Conservation (phyloP, 1,140 invertebrate genomes). For the Thaumatotibia leucotreta region DNA sequence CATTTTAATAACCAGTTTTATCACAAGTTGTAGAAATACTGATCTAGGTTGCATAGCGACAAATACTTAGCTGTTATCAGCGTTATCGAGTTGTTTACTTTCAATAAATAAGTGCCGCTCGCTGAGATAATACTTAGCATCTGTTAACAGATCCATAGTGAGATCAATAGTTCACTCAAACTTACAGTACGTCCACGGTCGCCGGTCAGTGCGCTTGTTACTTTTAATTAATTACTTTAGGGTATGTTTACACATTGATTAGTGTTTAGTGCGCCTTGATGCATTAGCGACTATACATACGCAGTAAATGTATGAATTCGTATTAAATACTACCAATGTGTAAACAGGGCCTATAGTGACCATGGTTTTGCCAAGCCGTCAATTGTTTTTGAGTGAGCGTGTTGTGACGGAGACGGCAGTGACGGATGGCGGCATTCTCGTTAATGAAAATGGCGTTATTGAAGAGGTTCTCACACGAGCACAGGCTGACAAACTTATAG, state of each 20-base stretch:
- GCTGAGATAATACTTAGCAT: background rate
- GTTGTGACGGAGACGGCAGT: conserved; percentile 59
- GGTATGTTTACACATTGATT: too few relatives aligned
- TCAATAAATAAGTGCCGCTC: conserved; percentile 18
- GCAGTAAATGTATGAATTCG: too few relatives aligned
- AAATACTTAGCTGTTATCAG: conserved; percentile 20
- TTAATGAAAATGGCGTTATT: conserved; percentile 56
- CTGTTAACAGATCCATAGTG: conserved; percentile 20
- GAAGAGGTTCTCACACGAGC: conserved; percentile 51
- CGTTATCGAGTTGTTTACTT: conserved; percentile 24
- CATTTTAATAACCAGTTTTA: background rate
- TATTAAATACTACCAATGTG: too few relatives aligned
- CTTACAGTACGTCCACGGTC: conserved; percentile 22
- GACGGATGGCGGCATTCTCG: conserved; percentile 56
- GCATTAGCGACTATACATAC: too few relatives aligned
- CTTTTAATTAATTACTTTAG: conserved; percentile 41
- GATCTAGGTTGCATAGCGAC: background rate
- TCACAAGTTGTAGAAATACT: background rate
- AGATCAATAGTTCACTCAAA: conserved; percentile 21
- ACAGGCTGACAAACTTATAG: conserved; percentile 64
- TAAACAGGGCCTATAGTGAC: too few relatives aligned
- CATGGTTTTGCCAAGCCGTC: conserved; percentile 36
- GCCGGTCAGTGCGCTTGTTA: conserved; percentile 35
- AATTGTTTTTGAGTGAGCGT: conserved; percentile 60
- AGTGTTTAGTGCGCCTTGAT: too few relatives aligned